A percentile compares a stretch with the other conserved stretches of the same genome.
Evolutionary conservation across 2,113 vertebrate species (phyloP).

Genomic region (Dicerorhinus sumatrensis): DNA sequence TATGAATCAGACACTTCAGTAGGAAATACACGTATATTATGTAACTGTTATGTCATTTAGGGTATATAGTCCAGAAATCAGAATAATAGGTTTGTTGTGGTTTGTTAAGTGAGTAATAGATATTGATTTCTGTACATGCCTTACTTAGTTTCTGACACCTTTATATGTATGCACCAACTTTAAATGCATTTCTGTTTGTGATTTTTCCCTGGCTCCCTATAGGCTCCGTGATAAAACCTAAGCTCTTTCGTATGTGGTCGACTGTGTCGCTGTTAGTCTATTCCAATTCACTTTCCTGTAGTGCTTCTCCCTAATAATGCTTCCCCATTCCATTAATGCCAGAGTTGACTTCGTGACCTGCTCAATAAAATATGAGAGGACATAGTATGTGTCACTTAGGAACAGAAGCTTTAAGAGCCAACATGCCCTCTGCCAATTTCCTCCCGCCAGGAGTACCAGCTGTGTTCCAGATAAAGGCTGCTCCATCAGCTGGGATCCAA

Average conservation of each 20-base stretch:
- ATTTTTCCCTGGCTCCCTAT: not conserved
- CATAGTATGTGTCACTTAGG: not conserved
- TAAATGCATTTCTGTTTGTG: not conserved
- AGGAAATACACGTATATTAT: not conserved
- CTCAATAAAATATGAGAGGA: not conserved
- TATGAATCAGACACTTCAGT: not conserved
- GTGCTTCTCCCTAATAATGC: not conserved
- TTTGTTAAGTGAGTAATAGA: not conserved
- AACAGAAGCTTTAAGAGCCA: not conserved
- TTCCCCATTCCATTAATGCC: not conserved
- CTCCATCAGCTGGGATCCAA: not conserved
- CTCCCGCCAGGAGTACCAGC: not conserved
- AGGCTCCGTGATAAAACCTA: not conserved
- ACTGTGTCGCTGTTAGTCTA: not conserved
- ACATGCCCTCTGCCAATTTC: not conserved
- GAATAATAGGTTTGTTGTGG: not conserved
- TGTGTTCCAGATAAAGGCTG: not conserved
- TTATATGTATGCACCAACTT: not conserved
- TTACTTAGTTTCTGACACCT: not conserved
- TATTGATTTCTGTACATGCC: not conserved
- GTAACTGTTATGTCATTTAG: not conserved
- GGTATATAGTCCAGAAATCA: not conserved
- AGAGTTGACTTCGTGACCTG: not conserved
- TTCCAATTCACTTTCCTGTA: not conserved
- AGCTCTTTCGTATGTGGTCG: not conserved